Base-by-base conservation (phyloP, 1,140 invertebrate genomes). In the Armadillidium nasatum region DNA sequence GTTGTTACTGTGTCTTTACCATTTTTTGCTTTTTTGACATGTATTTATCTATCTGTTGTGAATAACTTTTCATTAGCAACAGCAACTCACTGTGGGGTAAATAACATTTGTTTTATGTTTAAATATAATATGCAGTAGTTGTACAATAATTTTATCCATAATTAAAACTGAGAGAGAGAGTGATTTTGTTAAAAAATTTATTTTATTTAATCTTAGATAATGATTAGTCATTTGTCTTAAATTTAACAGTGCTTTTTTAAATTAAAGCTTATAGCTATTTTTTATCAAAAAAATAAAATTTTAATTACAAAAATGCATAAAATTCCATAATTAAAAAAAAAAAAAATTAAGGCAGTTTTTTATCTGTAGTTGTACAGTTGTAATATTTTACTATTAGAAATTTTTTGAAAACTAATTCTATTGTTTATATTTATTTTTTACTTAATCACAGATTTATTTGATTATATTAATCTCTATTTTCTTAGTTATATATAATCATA, bases 11-110 rank as follows among this genome's bases (percentile, higher is more conserved):
- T 70, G 10, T 70, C 7, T 19, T 10, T 70, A 19, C 68, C 68
- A 70, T 33, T 70, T 33, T 7, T 11, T 9, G 68, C 68, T 11
- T 70, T 70, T 70, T 33, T 70, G 19, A 70, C 23, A 33, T 70
- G 68, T 19, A 70, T 70, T 10, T 70, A 70, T 70, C 19, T 70
- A 9, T 70, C 68, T 10, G 11, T 70, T 9, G 19, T 11, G 11
- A 70, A 70, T 19, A 70, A 70, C 68, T 70, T 70, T 19, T 19
- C 19, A 9, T 19, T 70, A 21, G 19, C 68, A 9, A 70, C 68
- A 21, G 68, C 68, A 10, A 70, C 68, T 10, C 68, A 70, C 19
- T 70, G 68, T 70, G 68, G 68, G 68, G 68, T 70, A 70, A 70
- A 19, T 19, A n/a, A n/a, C n/a, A n/a, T n/a, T n/a, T n/a, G n/a